Evolutionary conservation across 2,113 vertebrate species (phyloP).

Genomic region (Pagrus major): DNA sequence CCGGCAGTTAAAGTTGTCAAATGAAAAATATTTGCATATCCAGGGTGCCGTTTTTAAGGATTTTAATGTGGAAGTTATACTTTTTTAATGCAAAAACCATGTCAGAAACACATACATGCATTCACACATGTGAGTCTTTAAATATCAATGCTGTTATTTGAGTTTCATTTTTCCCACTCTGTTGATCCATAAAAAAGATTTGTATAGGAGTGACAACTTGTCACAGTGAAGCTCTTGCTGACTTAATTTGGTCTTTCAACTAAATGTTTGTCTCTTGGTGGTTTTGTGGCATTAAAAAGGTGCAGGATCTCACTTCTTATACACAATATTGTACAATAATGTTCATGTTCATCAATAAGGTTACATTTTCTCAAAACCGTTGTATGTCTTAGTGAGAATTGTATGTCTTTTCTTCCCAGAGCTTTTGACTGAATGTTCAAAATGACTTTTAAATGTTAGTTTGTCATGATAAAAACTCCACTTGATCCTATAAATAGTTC

Average conservation of each 20-base stretch:
- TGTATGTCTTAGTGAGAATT: background rate
- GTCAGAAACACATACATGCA: too few relatives aligned
- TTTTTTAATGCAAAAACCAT: too few relatives aligned
- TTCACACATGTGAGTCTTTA: too few relatives aligned
- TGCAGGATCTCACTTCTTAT: background rate
- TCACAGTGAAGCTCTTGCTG: background rate
- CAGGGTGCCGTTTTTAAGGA: too few relatives aligned
- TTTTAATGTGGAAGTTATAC: too few relatives aligned
- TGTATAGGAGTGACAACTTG: background rate
- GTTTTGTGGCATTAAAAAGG: background rate
- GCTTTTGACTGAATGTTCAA: too few relatives aligned
- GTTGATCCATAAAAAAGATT: background rate
- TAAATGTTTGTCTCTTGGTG: constrained; percentile 4
- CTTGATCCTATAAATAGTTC: background rate
- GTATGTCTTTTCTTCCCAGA: background rate
- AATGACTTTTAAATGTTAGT: background rate
- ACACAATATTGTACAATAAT: too few relatives aligned
- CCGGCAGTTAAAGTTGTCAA: too few relatives aligned
- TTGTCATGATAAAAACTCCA: background rate
- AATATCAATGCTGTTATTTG: background rate
- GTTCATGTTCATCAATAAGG: too few relatives aligned
- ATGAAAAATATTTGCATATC: too few relatives aligned
- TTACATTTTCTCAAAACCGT: background rate
- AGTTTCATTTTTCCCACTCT: background rate
- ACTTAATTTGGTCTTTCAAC: background rate